These are phyloP conservation scores for Odontamblyopus rebecca DNA, from an alignment of 2,797 vertebrate genomes.

Conservation along the genomic window DNA sequence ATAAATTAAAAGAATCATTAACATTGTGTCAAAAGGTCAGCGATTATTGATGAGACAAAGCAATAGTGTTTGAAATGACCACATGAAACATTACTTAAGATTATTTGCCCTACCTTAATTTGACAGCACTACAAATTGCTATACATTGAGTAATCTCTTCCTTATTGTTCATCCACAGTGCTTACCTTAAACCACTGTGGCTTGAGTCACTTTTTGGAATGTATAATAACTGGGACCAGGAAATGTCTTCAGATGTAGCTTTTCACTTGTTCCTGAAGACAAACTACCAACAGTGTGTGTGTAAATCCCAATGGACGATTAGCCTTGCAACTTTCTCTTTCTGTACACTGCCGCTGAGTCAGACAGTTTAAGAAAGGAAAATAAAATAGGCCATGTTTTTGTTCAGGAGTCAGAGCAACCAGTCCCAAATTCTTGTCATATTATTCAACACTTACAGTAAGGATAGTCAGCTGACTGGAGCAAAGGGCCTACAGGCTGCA, in stretches of 20 bases:
- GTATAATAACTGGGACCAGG: slow-evolving; percentile 26
- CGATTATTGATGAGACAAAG: not conserved
- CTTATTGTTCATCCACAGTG: slow-evolving; percentile 5
- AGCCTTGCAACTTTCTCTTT: slow-evolving; percentile 55
- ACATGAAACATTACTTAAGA: not conserved
- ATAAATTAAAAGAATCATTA: not conserved
- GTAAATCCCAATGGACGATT: slow-evolving; percentile 32
- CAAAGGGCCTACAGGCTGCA: slow-evolving; percentile 9
- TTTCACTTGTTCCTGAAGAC: slow-evolving; percentile 24
- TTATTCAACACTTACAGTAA: slow-evolving; percentile 57
- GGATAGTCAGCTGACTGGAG: slow-evolving; percentile 50
- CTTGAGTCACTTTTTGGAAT: slow-evolving; percentile 35
- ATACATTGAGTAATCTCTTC: slow-evolving; percentile 2
- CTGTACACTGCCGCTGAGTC: slow-evolving; percentile 52
- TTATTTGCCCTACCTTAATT: not conserved
- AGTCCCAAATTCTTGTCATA: slow-evolving; percentile 63
- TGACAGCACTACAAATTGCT: not conserved
- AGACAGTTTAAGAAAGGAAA: slow-evolving; percentile 30
- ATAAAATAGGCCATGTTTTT: slow-evolving; percentile 53
- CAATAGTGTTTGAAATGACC: not conserved
- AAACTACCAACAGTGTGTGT: slow-evolving; percentile 14
- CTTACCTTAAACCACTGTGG: slow-evolving; percentile 19
- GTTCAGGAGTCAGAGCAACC: slow-evolving; percentile 39
- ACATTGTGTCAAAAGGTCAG: not conserved
- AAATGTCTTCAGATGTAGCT: slow-evolving; percentile 19